Evolutionary conservation across 2,113 vertebrate species (phyloP), one percentile per base, ranked within the genome.

Genomic region (Varanus salvator): DNA sequence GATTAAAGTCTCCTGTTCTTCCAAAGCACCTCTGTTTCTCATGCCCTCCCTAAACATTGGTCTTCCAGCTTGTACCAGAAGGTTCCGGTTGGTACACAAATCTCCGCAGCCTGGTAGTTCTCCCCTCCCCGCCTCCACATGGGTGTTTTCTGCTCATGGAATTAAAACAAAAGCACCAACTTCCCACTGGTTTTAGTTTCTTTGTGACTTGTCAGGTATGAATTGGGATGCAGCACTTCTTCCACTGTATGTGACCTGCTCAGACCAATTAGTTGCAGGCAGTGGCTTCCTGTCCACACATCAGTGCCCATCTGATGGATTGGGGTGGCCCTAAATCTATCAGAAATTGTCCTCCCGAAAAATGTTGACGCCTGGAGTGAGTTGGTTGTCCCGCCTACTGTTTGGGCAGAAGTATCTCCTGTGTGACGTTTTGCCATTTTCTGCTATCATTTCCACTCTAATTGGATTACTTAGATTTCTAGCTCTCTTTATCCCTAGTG

Each of bases 151-250:
- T 29, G 19, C 25, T 50, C 50, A 29, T 44, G 14, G 11, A 5
- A n/a, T 38, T 84, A 64, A 14, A 50, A 78, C 12, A 81, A 6
- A 69, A 23, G 21, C 14, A 72, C 25, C 8, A 3, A 69, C 27
- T 8, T 25, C 44, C 76, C 50, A 87, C 29, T 5, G 34, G 54
- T 77, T 77, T 87, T 76, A 87, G 76, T 87, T 87, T 64, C n/a
- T 76, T 74, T 77, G 12, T 9, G 48, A 64, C 66, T 2, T 87
- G 87, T 75, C 71, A 74, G 78, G 54, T 60, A 21, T 52, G 84
- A 17, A 76, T 84, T 89, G 66, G 54, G n/a, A 88, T 75, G 34
- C 57, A 17, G 34, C 54, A 64, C 87, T 76, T 54, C 71, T 89
- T 52, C 60, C 87, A 76, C n/a, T 52, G 50, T 69, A 7, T 57